These are phyloP conservation scores for Alloscopus bannaensis DNA, from an alignment of 2,888 invertebrate species.

Conservation along the genomic window DNA sequence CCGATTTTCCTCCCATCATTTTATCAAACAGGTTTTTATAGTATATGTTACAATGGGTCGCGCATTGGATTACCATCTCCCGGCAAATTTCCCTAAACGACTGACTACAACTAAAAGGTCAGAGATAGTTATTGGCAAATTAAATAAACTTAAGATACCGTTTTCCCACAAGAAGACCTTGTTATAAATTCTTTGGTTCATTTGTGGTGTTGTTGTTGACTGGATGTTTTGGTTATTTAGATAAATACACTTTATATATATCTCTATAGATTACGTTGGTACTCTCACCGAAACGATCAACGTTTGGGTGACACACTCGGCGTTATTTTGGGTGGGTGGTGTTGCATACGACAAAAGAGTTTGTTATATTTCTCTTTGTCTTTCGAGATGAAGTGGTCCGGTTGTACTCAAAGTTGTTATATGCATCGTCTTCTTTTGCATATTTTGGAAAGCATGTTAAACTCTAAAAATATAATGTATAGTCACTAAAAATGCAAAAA, in stretches of 20 bases:
- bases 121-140: conserved; percentile 15
- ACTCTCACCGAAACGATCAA: conserved; percentile 8
- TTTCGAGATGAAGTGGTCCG: conserved; percentile 17
- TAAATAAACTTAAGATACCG: conserved; percentile 9
- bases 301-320: not conserved
- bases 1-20: not conserved
- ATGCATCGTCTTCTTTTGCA: conserved; percentile 4
- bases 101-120: conserved; percentile 1
- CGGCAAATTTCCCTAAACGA: not conserved
- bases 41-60: not conserved
- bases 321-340: conserved; percentile 21
- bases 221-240: not conserved
- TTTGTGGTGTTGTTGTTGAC: conserved; percentile 1
- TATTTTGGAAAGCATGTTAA: conserved; percentile 7
- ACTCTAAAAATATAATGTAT: conserved; percentile 1
- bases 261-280: not conserved
- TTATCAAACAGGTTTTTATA: conserved; percentile 24
- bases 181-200: conserved; percentile 15
- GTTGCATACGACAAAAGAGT: conserved; percentile 21
- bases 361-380: too few relatives aligned
- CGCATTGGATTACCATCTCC: too few relatives aligned
- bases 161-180: not conserved
- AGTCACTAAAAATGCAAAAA: conserved; percentile 38
- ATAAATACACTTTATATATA: not conserved
- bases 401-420: conserved; percentile 26